Evolutionary conservation across 2,888 invertebrate species (phyloP).

Genomic region (Heliconius hortense): DNA sequence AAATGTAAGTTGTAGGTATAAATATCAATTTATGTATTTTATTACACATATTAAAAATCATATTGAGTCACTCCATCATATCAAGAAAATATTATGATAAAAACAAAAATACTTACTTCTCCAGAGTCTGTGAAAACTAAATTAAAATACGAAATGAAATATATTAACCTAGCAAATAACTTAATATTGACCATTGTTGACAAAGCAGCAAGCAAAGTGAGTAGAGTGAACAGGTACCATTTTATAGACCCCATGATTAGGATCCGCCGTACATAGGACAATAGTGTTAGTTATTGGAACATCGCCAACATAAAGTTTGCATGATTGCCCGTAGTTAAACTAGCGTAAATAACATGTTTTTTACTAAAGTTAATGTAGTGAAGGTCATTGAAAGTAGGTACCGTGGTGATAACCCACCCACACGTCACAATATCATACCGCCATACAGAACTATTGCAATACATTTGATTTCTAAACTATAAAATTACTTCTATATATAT

Average conservation of each 20-base stretch:
- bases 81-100: no score
- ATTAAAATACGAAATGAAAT: not conserved
- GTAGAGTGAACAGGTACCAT: not conserved
- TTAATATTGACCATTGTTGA: constrained; percentile 19
- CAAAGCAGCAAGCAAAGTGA: constrained; percentile 13
- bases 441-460: not conserved
- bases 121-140: constrained; percentile 7
- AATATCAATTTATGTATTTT: no score
- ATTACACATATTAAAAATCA: not conserved
- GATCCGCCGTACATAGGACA: constrained; percentile 20
- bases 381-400: constrained; percentile 5
- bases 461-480: not conserved
- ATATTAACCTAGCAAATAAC: constrained; percentile 4
- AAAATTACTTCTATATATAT: not conserved
- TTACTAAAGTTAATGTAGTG: constrained; percentile 3
- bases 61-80: not conserved
- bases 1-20: no score
- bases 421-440: not conserved
- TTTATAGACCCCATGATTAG: constrained; percentile 35
- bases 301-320: constrained; percentile 17
- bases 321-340: constrained; percentile 6
- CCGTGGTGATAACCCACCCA: not conserved
- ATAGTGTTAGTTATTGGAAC: constrained; percentile 15
- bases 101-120: constrained; percentile 29
- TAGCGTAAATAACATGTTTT: constrained; percentile 13